Percentiles rank a stretch among this genome's conserved stretches.
Conservation (phyloP, 2,888 invertebrate genomes). For the Eueremaeus valkanovi region DNA sequence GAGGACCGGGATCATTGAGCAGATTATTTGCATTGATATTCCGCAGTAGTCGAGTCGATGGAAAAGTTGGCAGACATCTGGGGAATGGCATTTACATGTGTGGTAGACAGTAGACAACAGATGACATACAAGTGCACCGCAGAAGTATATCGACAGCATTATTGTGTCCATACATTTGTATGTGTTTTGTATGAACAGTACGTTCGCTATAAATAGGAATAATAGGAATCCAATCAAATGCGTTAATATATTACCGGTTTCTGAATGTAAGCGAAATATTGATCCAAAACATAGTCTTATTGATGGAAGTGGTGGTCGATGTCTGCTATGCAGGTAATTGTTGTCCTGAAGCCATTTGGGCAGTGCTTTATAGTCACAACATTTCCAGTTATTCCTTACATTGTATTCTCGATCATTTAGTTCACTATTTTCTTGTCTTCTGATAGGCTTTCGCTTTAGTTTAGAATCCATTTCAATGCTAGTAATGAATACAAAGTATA, state of each 20-base stretch:
- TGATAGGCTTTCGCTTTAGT: too few relatives aligned
- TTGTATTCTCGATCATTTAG: too few relatives aligned
- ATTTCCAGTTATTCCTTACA: too few relatives aligned
- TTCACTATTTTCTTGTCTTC: too few relatives aligned
- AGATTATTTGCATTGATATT: slow-evolving; percentile 58
- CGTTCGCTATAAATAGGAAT: too few relatives aligned
- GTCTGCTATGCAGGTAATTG: slow-evolving; percentile 91
- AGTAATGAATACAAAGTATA: too few relatives aligned
- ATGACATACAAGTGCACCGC: slow-evolving; percentile 58
- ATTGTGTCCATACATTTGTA: neutral
- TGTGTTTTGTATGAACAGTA: too few relatives aligned
- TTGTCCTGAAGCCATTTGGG: slow-evolving; percentile 98
- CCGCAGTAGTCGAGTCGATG: slow-evolving; percentile 58
- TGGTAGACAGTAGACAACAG: slow-evolving; percentile 59
- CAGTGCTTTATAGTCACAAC: too few relatives aligned
- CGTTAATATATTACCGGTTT: slow-evolving; percentile 99
- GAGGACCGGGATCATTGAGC: slow-evolving; percentile 59
- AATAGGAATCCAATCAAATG: slow-evolving; percentile 67
- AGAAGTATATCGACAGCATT: slow-evolving; percentile 50
- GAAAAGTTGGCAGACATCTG: slow-evolving; percentile 50
- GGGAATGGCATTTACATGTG: slow-evolving; percentile 58
- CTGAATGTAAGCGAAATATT: slow-evolving; percentile 89
- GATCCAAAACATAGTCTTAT: slow-evolving; percentile 97
- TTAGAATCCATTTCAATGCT: too few relatives aligned
- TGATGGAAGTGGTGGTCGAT: slow-evolving; percentile 91